Conservation (phyloP, 2,888 invertebrate species). For the Sialis fuliginosa region DNA sequence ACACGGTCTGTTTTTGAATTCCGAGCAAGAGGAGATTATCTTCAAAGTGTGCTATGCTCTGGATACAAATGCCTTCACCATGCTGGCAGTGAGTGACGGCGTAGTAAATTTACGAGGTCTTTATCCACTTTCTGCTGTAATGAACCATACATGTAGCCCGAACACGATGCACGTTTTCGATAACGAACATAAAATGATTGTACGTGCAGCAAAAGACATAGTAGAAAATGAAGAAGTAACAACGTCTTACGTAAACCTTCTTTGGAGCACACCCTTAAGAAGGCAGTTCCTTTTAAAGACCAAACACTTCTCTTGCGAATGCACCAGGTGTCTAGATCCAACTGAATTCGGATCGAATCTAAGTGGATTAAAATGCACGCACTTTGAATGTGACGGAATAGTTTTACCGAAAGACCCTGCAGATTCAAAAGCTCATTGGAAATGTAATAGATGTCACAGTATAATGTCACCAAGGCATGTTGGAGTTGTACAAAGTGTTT, state of each 20-base stretch:
- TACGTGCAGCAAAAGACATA: conserved; percentile 40
- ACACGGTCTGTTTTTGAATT: conserved; percentile 27
- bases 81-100: conserved; percentile 27
- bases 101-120: conserved; percentile 37
- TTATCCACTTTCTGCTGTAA: conserved; percentile 45
- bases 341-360: conserved; percentile 42
- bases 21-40: conserved; percentile 39
- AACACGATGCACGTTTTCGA: conserved; percentile 48
- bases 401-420: conserved; percentile 38
- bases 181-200: conserved; percentile 33
- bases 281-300: conserved; percentile 40
- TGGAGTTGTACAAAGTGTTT: conserved; percentile 28
- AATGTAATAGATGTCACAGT: conserved; percentile 34
- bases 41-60: conserved; percentile 37
- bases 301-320: conserved; percentile 50
- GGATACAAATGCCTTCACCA: conserved; percentile 53
- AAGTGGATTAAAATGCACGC: conserved; percentile 37
- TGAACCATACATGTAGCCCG: conserved; percentile 52
- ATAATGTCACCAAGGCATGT: conserved; percentile 32
- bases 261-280: conserved; percentile 50
- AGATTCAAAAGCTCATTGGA: conserved; percentile 33
- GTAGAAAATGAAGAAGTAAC: conserved; percentile 41
- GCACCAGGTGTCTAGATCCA: conserved; percentile 45
- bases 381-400: conserved; percentile 30
- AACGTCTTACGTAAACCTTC: conserved; percentile 42